phyloP scores from a whole-genome alignment of 2,797 vertebrate species.

The Loriculus beryllinus region DNA sequence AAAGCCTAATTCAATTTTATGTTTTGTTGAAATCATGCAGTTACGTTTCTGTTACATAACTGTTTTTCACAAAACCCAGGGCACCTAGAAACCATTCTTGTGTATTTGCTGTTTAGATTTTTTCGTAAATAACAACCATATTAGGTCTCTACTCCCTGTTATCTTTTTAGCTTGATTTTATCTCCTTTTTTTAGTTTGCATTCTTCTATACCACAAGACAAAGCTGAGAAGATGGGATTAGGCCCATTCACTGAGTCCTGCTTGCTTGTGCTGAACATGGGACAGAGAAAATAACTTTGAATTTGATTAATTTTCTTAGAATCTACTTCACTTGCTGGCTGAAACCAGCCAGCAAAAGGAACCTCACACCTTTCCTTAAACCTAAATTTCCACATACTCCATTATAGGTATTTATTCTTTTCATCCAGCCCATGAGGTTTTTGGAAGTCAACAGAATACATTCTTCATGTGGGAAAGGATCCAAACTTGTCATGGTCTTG shows the following conservation, averaged over 20 bases:
- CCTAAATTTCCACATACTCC: background rate
- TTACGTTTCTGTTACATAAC: background rate
- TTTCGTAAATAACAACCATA: background rate
- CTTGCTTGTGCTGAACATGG: background rate
- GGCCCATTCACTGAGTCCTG: background rate
- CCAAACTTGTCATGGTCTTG: background rate
- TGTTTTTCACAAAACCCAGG: background rate
- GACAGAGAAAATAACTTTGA: background rate
- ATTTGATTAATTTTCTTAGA: background rate
- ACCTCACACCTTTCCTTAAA: background rate
- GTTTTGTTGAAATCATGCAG: background rate
- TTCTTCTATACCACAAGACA: accelerated
- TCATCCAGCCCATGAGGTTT: background rate
- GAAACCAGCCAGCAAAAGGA: background rate
- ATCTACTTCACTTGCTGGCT: background rate
- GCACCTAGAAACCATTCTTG: background rate
- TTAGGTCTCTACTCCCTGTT: background rate
- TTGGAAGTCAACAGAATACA: background rate
- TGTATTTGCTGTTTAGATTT: background rate
- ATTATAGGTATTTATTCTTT: background rate
- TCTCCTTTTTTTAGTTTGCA: background rate
- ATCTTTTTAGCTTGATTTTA: background rate
- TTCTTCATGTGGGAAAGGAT: background rate
- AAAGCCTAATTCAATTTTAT: background rate
- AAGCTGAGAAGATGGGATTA: background rate